These are phyloP conservation scores for Drosophila heteroneura DNA, from an alignment of 2,888 invertebrate species.

Conservation along the genomic window DNA sequence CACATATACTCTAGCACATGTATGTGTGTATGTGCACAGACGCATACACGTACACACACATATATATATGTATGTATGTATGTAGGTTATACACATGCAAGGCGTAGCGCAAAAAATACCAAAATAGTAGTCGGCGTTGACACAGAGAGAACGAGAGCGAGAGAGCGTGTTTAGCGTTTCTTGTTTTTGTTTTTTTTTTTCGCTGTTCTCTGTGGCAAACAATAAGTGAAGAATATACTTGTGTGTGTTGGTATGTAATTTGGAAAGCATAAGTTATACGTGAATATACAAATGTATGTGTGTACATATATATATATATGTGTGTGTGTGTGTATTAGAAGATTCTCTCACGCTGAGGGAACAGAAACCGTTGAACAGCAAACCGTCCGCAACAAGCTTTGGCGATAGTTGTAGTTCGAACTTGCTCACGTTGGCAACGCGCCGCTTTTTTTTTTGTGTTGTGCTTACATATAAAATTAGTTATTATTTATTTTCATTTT, in stretches of 20 bases:
- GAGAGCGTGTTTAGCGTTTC: constrained; percentile 25
- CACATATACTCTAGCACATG: constrained; percentile 26
- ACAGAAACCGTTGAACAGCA: constrained; percentile 44
- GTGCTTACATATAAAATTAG: constrained; percentile 41
- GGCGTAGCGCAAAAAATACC: constrained; percentile 66
- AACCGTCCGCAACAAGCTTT: constrained; percentile 36
- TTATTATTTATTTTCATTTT: constrained; percentile 55
- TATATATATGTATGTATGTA: constrained; percentile 8
- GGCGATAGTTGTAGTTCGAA: constrained; percentile 63
- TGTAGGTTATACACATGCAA: constrained; percentile 62
- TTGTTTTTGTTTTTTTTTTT: constrained; percentile 41
- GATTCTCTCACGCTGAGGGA: constrained; percentile 63
- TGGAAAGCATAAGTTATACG: constrained; percentile 51
- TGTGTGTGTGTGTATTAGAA: constrained; percentile 54
- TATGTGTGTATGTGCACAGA: constrained; percentile 1
- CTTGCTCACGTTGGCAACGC: constrained; percentile 60
- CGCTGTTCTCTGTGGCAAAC: constrained; percentile 58
- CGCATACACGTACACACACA: constrained; percentile 5
- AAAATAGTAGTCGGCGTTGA: constrained; percentile 69
- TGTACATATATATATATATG: constrained; percentile 12
- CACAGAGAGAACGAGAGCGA: constrained; percentile 40
- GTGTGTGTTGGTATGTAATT: constrained; percentile 36
- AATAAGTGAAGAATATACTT: constrained; percentile 67
- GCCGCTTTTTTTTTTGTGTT: constrained; percentile 32
- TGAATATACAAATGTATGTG: constrained; percentile 5